Evolutionary conservation across 2,113 vertebrate species (phyloP).

Genomic region (Heterotilapia buettikoferi): DNA sequence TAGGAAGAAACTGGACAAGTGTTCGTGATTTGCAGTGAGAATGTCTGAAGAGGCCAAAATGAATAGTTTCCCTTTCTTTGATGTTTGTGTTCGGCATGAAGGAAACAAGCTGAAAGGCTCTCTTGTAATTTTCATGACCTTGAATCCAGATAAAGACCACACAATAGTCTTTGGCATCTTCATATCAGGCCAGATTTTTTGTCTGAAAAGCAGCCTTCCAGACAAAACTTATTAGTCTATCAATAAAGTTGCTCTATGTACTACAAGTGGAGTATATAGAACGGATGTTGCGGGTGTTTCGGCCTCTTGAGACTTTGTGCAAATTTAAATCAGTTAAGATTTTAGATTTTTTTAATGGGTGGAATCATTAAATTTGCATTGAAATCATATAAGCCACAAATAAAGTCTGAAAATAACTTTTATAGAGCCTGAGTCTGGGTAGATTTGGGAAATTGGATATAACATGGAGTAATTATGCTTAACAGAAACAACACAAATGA

Average conservation of each 20-base stretch:
- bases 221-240: not conserved
- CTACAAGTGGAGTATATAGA: not conserved
- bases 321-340: not conserved
- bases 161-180: not conserved
- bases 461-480: not conserved
- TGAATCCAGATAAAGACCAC: not conserved
- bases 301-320: not conserved
- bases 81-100: not conserved
- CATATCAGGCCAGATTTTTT: not conserved
- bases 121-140: not conserved
- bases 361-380: not conserved
- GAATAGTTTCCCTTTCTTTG: not conserved
- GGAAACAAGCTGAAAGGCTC: not conserved
- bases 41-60: not conserved
- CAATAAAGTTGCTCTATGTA: not conserved
- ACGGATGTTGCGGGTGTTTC: not conserved
- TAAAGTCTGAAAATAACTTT: not conserved
- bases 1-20: not conserved
- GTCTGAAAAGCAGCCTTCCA: not conserved
- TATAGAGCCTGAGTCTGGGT: not conserved
- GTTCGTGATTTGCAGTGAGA: not conserved
- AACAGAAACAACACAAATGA: not conserved
- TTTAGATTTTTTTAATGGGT: not conserved
- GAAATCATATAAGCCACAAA: not conserved
- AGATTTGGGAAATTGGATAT: not conserved